A percentile compares a stretch with the other conserved stretches of the same genome.
Evolutionary conservation across 2,888 invertebrate genomes (phyloP).

Genomic region (Hirtodrosophila confusa): DNA sequence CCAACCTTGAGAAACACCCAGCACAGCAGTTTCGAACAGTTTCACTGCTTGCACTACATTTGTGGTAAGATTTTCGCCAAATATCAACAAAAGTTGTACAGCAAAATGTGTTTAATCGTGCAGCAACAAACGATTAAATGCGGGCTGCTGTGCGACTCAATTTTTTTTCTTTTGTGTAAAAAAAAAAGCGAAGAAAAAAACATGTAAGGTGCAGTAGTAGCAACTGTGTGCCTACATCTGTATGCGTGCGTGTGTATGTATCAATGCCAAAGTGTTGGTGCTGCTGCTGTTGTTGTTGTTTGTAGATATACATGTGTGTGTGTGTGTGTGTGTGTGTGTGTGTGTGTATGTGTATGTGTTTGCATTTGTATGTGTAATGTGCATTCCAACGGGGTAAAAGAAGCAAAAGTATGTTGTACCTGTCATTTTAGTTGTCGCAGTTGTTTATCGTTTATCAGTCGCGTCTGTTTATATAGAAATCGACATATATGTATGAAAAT

Average conservation of each 20-base stretch:
- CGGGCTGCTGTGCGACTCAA: slow-evolving; percentile 30
- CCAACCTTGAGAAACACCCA: slow-evolving; percentile 79
- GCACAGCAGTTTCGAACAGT: slow-evolving; percentile 68
- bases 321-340: slow-evolving; percentile 2
- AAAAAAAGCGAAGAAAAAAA: slow-evolving; percentile 47
- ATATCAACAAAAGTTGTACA: slow-evolving; percentile 13
- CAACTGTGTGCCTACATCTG: slow-evolving; percentile 58
- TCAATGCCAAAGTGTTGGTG: slow-evolving; percentile 43
- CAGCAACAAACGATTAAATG: slow-evolving; percentile 24
- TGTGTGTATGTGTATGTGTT: slow-evolving; percentile 17
- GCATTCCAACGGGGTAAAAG: slow-evolving; percentile 78
- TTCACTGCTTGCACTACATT: slow-evolving; percentile 48
- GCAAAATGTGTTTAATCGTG: slow-evolving; percentile 5
- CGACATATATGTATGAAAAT: slow-evolving; percentile 41
- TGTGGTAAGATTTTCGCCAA: slow-evolving; percentile 62
- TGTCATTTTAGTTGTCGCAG: slow-evolving; percentile 32
- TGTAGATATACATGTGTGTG: slow-evolving; percentile 21
- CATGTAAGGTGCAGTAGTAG: slow-evolving; percentile 72
- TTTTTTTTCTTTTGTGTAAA: slow-evolving; percentile 43
- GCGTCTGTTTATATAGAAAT: slow-evolving; percentile 38
- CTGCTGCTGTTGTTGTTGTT: slow-evolving; percentile 36
- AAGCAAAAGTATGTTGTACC: slow-evolving; percentile 41
- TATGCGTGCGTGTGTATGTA: slow-evolving; percentile 49
- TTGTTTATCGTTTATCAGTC: slow-evolving; percentile 40
- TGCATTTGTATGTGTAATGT: slow-evolving; percentile 55